A percentile compares a stretch with the other conserved stretches of the same genome.
phyloP scores from a whole-genome alignment of 2,113 vertebrate genomes.

The Ailurus styani region DNA sequence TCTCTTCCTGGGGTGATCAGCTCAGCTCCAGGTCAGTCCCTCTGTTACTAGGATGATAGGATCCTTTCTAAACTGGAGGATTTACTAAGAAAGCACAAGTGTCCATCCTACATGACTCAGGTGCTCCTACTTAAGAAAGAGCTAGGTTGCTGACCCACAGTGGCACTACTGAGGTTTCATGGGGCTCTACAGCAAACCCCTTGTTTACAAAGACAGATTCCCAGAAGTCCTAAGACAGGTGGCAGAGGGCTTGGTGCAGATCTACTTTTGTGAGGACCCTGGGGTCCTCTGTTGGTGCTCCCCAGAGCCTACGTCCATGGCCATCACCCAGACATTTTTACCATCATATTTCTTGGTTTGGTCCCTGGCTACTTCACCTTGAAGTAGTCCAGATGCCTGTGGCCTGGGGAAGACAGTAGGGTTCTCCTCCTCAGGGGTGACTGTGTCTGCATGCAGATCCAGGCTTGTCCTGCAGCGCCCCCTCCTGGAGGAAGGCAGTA shows the following conservation, averaged over 20 bases:
- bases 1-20: background rate
- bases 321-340: background rate
- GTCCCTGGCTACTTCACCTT: background rate
- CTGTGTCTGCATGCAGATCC: background rate
- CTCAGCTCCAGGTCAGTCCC: background rate
- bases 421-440: background rate
- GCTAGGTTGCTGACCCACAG: background rate
- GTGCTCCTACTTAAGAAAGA: background rate
- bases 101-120: background rate
- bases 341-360: background rate
- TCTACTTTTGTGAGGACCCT: background rate
- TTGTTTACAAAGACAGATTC: background rate
- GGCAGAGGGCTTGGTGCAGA: background rate
- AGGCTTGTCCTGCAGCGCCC: conserved; percentile 54
- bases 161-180: background rate
- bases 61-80: background rate
- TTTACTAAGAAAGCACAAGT: background rate
- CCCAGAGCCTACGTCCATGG: background rate
- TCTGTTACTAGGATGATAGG: background rate
- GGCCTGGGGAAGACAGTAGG: background rate
- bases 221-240: background rate
- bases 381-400: background rate
- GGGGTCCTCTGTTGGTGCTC: background rate
- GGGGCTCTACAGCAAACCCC: background rate
- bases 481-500: conserved; percentile 50